Evolutionary conservation across 2,888 invertebrate species (phyloP).

Genomic region (Drosophila diplacantha): DNA sequence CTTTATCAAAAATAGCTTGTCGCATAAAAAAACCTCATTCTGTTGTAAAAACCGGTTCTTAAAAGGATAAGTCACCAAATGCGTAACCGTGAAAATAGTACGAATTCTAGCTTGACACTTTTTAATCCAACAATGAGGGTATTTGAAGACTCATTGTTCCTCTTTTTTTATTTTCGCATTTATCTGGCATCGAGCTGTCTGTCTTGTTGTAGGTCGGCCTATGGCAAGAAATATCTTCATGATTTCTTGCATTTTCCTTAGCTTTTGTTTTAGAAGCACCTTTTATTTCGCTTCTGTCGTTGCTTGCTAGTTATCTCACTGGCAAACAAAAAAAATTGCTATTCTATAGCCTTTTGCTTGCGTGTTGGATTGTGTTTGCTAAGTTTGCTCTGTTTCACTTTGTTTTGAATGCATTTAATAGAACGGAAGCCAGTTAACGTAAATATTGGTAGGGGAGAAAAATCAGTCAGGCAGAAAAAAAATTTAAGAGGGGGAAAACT

Average conservation of each 20-base stretch:
- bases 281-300: neutral
- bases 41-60: neutral
- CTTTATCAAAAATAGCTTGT: too few species aligned
- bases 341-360: constrained; percentile 25
- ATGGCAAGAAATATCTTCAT: constrained; percentile 9
- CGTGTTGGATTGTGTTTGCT: constrained; percentile 23
- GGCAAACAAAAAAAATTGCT: constrained; percentile 1
- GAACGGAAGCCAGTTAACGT: constrained; percentile 41
- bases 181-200: constrained; percentile 38
- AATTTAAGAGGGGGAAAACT: neutral
- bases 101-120: too few species aligned
- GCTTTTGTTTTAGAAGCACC: constrained; percentile 4
- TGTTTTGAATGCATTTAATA: constrained; percentile 38
- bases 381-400: constrained; percentile 29
- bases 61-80: neutral
- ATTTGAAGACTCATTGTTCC: neutral
- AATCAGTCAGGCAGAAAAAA: constrained; percentile 44
- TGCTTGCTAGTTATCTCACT: constrained; percentile 16
- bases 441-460: constrained; percentile 25
- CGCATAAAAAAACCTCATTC: neutral
- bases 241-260: constrained; percentile 9
- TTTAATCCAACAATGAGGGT: neutral
- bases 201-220: constrained; percentile 1
- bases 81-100: neutral
- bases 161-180: constrained; percentile 18